Evolutionary conservation across 2,113 vertebrate genomes (phyloP).

Genomic region (Otus sunia): DNA sequence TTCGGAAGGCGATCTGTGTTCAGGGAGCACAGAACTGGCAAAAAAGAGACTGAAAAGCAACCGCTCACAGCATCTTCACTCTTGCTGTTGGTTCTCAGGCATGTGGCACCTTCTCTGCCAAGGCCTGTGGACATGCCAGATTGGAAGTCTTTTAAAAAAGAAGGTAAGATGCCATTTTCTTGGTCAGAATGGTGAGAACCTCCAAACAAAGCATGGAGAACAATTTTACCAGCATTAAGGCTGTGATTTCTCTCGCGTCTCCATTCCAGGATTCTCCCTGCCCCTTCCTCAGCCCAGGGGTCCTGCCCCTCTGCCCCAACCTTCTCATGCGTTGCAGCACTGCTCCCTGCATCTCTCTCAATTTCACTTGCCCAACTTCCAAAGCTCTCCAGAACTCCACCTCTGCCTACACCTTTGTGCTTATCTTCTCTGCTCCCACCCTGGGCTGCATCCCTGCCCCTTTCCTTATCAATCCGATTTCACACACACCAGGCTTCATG

Average conservation of each 20-base stretch:
- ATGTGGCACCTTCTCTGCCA: not conserved
- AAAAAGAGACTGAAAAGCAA: not conserved
- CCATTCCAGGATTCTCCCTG: not conserved
- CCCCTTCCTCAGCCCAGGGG: not conserved
- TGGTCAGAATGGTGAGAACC: not conserved
- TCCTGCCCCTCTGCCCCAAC: not conserved
- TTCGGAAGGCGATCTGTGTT: not conserved
- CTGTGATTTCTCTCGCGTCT: not conserved
- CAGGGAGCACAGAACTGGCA: not conserved
- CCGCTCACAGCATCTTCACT: rapidly evolving
- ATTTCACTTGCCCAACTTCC: slow-evolving; percentile 53
- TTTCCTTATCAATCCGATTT: slow-evolving; percentile 55
- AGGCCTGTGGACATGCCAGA: not conserved
- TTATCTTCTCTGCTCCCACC: slow-evolving; percentile 58
- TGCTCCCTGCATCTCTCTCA: not conserved
- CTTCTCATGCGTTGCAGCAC: not conserved
- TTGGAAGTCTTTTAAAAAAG: not conserved
- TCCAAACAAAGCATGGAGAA: not conserved
- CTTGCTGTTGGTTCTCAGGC: no score
- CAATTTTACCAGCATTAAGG: not conserved
- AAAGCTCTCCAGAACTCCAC: slow-evolving; percentile 52
- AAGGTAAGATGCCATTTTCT: not conserved
- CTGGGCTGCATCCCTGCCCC: slow-evolving; percentile 49
- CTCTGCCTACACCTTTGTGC: slow-evolving; percentile 47
- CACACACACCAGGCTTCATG: slow-evolving; percentile 4